Evolutionary conservation across 2,888 invertebrate species (phyloP).

Genomic region (Hydriomena furcata): DNA sequence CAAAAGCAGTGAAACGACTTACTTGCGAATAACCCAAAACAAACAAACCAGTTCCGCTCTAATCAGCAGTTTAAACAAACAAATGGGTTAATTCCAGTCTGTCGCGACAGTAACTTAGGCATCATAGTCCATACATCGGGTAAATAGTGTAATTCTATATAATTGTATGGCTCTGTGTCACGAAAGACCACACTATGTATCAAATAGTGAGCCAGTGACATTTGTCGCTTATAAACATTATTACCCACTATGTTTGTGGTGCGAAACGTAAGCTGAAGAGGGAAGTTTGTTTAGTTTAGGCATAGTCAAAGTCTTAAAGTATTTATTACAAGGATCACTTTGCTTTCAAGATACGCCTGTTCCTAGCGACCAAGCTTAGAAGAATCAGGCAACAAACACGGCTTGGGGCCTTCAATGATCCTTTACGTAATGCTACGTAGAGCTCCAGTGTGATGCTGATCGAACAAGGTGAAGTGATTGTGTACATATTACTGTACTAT

Average conservation of each 20-base stretch:
- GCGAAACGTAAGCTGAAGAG: constrained; percentile 17
- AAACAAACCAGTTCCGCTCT: constrained; percentile 8
- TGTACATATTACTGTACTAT: too few relatives aligned
- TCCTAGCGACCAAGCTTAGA: too few relatives aligned
- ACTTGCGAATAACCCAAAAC: background rate
- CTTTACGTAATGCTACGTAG: too few relatives aligned
- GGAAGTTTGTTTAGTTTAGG: too few relatives aligned
- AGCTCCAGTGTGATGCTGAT: too few relatives aligned
- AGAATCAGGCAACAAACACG: too few relatives aligned
- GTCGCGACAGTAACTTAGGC: constrained; percentile 7
- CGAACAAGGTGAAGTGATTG: too few relatives aligned
- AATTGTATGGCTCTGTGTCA: constrained; percentile 27
- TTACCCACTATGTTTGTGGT: constrained; percentile 34
- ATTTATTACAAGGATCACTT: too few relatives aligned
- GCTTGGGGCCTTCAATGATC: too few relatives aligned
- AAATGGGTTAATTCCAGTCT: constrained; percentile 25
- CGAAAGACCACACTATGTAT: constrained; percentile 22
- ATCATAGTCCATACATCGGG: constrained; percentile 18
- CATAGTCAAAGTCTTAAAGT: too few relatives aligned
- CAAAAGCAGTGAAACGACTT: too few relatives aligned
- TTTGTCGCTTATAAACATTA: constrained; percentile 33
- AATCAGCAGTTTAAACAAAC: constrained; percentile 27
- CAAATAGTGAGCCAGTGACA: constrained; percentile 29
- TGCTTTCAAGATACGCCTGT: too few relatives aligned
- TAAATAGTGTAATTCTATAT: constrained; percentile 25